Evolutionary conservation across 2,888 invertebrate genomes (phyloP), one percentile per base, ranked within the genome.

Genomic region (Acleris emargana): DNA sequence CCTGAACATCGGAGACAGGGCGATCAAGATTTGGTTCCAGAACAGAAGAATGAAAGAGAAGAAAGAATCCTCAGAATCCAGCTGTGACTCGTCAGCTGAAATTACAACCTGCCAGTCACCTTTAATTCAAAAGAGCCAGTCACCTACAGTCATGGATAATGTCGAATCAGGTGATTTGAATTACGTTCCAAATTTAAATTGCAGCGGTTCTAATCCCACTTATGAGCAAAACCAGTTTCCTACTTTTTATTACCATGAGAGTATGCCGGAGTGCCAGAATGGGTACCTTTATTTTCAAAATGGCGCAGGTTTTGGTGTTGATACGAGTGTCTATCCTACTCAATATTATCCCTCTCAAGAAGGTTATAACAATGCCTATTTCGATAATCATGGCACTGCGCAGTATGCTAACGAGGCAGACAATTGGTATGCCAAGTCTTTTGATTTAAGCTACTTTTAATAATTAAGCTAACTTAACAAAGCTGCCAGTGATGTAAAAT

Each of bases 1-100:
- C 1, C 85, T 97, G 0, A 92, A 91, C 53, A 89, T 97, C 3
- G 93, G 93, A 1, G 96, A 97, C 73, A 93, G 95, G 61, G 95
- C 95, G 78, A 94, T 97, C 62, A 97, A 97, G 82, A 94, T 97
- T 45, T 97, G 97, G 97, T 97, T 97, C 80, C 97, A 97, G 78
- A 97, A 97, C 77, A 91, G 96, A 25, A 89, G 97, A 25, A 97
- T 97, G 96, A 95, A 95, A 69, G 91, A 90, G 72, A 96, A 95
- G 76, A 95, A 93, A 73, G 94, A 94, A 70, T 83, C 75, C 0
- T 82, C 80, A 0, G 87, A 86, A 64, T 83, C 82, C 3, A 81
- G 80, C 63, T 67, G 69, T 28, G 84, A 87, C 60, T 76, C 81
- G 2, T 82, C 83, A 0, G 76, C 68, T 42, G 82, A 83, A 63